Conservation (phyloP, 2,797 vertebrate genomes). For the Etheostoma perlongum region DNA sequence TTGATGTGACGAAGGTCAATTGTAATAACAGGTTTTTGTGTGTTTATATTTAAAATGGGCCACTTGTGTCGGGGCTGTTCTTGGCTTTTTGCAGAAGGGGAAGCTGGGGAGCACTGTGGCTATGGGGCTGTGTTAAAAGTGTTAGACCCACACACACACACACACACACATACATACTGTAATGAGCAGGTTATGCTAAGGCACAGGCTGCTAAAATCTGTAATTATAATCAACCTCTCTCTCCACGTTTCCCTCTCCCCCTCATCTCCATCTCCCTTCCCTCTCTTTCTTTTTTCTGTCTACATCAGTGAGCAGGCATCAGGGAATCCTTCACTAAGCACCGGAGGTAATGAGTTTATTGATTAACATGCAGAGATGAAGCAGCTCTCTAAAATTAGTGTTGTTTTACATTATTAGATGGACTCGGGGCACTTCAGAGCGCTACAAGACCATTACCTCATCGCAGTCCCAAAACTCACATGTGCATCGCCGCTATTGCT, state of each 20-base stretch:
- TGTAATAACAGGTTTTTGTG: constrained; percentile 90
- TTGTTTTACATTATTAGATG: constrained; percentile 83
- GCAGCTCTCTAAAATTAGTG: constrained; percentile 78
- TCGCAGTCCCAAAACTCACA: constrained; percentile 61
- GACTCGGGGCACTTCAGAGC: constrained; percentile 68
- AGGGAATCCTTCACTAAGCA: constrained; percentile 83
- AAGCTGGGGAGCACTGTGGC: constrained; percentile 77
- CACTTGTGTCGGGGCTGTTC: constrained; percentile 81
- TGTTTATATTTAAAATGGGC: constrained; percentile 88
- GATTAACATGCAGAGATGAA: constrained; percentile 83
- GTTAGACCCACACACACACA: constrained; percentile 44
- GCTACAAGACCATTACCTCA: constrained; percentile 70
- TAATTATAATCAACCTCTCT: constrained; percentile 88
- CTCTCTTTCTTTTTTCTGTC: constrained; percentile 52
- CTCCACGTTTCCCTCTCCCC: constrained; percentile 58
- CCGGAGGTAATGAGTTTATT: constrained; percentile 83
- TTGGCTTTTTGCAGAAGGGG: constrained; percentile 71
- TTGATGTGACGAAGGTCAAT: constrained; percentile 91
- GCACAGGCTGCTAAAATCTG: constrained; percentile 87
- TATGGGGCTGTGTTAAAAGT: constrained; percentile 73
- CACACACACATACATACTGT: constrained; percentile 61
- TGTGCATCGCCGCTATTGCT: constrained; percentile 49
- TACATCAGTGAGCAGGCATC: constrained; percentile 76
- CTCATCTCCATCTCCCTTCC: constrained; percentile 61
- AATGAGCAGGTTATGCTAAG: constrained; percentile 89